Base-by-base conservation (phyloP, 2,113 vertebrate species). In the Fregata magnificens region DNA sequence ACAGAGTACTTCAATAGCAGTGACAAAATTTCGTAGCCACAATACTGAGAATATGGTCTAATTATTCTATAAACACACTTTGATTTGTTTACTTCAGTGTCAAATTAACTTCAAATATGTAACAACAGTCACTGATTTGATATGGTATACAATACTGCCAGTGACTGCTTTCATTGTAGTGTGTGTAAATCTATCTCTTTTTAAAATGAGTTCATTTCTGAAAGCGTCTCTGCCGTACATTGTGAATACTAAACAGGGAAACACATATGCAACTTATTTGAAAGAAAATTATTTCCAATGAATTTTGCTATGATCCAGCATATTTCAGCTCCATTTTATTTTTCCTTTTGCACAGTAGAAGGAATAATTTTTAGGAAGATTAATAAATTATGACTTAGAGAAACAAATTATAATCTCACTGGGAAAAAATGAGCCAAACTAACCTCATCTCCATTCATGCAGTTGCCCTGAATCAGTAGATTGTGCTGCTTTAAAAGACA, bases 21-120 rank as follows among this genome's bases (percentile, higher is more conserved):
- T 98, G 96, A 98, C 98, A 97, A 98, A 98, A 97, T 92, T 97
- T 97, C 82, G 69, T 94, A 96, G 91, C 97, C 97, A 97, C 97
- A 95, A 97, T 97, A 89, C 82, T 88, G 95, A 96, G 95, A 98
- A 98, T 98, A 95, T 91, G 85, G 97, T 94, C 98, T 98, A 98
- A 98, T 98, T 98, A 98, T 98, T 98, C 97, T 96, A 97, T 98
- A 99, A 98, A 98, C 98, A 98, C 90, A 96, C 95, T 98, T 97
- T 98, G 98, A 98, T 98, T 98, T 98, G 98, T 98, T 98, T 98
- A 98, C 97, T 95, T 97, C 98, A 97, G 96, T 81, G 97, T 98
- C 98, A 98, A 98, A 98, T 98, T 98, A 98, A 97, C 98, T 98
- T 98, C 97, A 98, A 97, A 97, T 97, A 96, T 96, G 93, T 95